These are phyloP conservation scores for Catalaphyllia jardinei DNA, from an alignment of 64 coral and sea anemone genomes.

Conservation along the genomic window DNA sequence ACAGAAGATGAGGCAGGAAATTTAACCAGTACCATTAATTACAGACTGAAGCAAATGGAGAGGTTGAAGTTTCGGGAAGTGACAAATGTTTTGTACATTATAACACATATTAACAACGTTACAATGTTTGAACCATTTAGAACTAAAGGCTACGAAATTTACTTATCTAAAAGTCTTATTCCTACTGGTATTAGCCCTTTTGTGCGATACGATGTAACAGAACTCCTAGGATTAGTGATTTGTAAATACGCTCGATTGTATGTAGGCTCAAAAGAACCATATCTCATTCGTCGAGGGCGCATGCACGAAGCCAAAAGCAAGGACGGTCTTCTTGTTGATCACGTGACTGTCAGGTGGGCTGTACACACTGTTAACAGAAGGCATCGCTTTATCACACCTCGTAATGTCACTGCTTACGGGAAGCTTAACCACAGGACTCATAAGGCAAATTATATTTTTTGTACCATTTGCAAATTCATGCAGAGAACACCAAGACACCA, in stretches of 20 bases:
- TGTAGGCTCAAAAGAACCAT: constrained; percentile 71
- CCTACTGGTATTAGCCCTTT: constrained; percentile 59
- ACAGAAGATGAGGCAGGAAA: constrained; percentile 16
- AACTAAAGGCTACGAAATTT: constrained; percentile 60
- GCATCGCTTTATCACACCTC: constrained; percentile 5
- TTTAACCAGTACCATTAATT: constrained; percentile 51
- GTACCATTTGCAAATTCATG: constrained; percentile 36
- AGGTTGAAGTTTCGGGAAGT: constrained; percentile 62
- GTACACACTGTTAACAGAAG: constrained; percentile 72
- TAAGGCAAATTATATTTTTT: constrained; percentile 19
- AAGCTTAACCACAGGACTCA: not conserved
- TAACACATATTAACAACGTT: constrained; percentile 44
- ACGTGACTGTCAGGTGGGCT: constrained; percentile 69
- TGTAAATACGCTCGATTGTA: constrained; percentile 76
- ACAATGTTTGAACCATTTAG: constrained; percentile 38
- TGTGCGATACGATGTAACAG: constrained; percentile 56
- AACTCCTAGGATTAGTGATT: constrained; percentile 66
- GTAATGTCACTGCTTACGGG: not conserved
- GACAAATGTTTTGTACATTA: constrained; percentile 63
- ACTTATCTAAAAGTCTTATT: constrained; percentile 43
- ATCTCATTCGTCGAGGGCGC: constrained; percentile 73
- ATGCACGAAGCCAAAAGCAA: constrained; percentile 60
- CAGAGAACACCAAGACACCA: not conserved
- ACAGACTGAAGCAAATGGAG: constrained; percentile 80
- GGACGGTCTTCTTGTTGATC: constrained; percentile 60